Evolutionary conservation across 2,113 vertebrate species (phyloP).

Genomic region (Abramis brama): DNA sequence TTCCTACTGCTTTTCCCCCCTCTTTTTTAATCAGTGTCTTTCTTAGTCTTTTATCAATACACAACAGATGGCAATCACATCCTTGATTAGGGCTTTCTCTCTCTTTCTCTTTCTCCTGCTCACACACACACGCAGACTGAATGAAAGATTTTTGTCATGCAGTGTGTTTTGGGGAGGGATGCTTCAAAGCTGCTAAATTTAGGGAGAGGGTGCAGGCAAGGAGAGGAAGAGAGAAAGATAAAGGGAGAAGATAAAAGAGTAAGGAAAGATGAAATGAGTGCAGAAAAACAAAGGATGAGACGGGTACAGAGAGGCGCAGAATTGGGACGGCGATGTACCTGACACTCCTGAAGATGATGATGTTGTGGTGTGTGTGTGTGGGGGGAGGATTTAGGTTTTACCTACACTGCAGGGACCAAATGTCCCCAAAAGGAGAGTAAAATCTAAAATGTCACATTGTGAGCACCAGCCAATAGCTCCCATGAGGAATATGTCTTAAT

Average conservation of each 20-base stretch:
- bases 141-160: constrained; percentile 74
- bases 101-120: background rate
- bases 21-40: constrained; percentile 43
- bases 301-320: background rate
- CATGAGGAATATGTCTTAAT: background rate
- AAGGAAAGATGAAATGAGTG: constrained; percentile 51
- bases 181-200: constrained; percentile 78
- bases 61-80: constrained; percentile 65
- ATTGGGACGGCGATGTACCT: background rate
- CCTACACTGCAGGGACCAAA: background rate
- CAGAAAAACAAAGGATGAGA: constrained; percentile 13
- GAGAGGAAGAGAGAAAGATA: constrained; percentile 22
- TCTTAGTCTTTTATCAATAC: constrained; percentile 39
- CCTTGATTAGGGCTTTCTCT: constrained; percentile 48
- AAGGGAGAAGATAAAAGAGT: constrained; percentile 51
- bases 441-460: constrained; percentile 4
- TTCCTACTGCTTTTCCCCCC: background rate
- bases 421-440: background rate
- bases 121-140: constrained; percentile 44
- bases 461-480: constrained; percentile 19
- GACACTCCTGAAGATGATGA: background rate
- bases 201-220: constrained; percentile 55
- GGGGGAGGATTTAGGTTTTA: background rate
- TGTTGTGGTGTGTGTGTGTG: background rate
- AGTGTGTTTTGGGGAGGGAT: constrained; percentile 66